These are phyloP conservation scores for Hestina assimilis DNA, from an alignment of 1,140 invertebrate genomes.

Conservation along the genomic window DNA sequence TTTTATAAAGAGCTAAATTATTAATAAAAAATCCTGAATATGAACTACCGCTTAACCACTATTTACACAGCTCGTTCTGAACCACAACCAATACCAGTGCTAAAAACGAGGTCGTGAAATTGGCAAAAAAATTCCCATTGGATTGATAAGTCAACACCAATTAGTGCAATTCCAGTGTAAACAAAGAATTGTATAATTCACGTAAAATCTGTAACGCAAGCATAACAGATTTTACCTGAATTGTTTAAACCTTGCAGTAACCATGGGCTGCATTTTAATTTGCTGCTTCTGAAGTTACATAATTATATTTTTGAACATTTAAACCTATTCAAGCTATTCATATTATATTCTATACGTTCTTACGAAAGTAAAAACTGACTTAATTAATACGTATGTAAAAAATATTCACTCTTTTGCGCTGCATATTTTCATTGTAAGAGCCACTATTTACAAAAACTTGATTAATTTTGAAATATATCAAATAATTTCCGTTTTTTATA, in stretches of 20 bases:
- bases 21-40: no score
- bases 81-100: slow-evolving; percentile 12
- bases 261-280: slow-evolving; percentile 9
- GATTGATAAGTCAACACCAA: slow-evolving; percentile 27
- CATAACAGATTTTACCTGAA: slow-evolving; percentile 19
- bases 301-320: slow-evolving; percentile 17
- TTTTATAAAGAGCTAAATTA: no score
- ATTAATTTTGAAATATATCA: no score
- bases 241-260: slow-evolving; percentile 14
- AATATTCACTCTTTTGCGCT: neutral
- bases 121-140: slow-evolving; percentile 16
- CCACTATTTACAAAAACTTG: no score
- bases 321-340: slow-evolving; percentile 15
- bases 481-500: no score
- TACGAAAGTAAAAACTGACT: slow-evolving; percentile 1
- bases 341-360: slow-evolving; percentile 11
- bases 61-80: neutral
- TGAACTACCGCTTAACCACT: no score
- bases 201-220: no score
- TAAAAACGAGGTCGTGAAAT: slow-evolving; percentile 14
- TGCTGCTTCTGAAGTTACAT: slow-evolving; percentile 3
- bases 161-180: slow-evolving; percentile 20
- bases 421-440: neutral
- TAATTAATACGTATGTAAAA: neutral
- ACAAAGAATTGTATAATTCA: slow-evolving; percentile 23